Evolutionary conservation across 1,140 invertebrate species (phyloP).

Genomic region (Forficula auricularia): DNA sequence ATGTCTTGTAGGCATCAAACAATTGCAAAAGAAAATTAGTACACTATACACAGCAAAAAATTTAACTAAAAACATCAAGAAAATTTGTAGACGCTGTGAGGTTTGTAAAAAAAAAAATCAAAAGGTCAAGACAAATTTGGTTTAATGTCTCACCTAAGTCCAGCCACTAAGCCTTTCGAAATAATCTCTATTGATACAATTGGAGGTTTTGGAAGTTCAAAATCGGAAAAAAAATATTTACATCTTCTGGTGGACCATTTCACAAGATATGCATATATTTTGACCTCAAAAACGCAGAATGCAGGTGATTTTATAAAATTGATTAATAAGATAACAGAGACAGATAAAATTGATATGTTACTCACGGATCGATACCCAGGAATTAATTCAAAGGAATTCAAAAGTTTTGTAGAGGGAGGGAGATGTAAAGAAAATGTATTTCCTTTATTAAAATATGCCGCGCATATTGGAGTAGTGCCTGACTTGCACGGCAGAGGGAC

Average conservation of each 20-base stretch:
- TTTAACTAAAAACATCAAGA: conserved; percentile 6
- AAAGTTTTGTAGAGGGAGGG: conserved; percentile 9
- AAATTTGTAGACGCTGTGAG: conserved; percentile 9
- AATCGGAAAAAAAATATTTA: conserved; percentile 21
- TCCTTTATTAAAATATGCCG: no score
- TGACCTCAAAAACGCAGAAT: conserved; percentile 10
- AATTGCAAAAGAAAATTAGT: conserved; percentile 14
- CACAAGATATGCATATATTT: conserved; percentile 19
- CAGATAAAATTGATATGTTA: conserved; percentile 17
- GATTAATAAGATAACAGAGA: conserved; percentile 16
- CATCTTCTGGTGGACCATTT: conserved; percentile 19
- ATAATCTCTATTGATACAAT: conserved; percentile 23
- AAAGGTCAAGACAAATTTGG: conserved; percentile 10
- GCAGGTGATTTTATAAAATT: conserved; percentile 23
- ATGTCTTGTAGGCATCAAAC: conserved; percentile 14
- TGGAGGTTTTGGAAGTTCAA: conserved; percentile 18
- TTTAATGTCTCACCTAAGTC: conserved; percentile 15
- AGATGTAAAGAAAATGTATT: no score
- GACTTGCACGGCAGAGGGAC: no score
- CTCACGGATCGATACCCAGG: conserved; percentile 23
- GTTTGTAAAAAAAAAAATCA: conserved; percentile 14
- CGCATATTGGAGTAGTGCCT: no score
- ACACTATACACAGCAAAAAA: conserved; percentile 13
- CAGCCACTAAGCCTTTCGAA: conserved; percentile 18
- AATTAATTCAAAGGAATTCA: conserved; percentile 21